A percentile compares a stretch with the other conserved stretches of the same genome.
Conservation (phyloP, 2,113 vertebrate species). For the Cottus gobio region DNA sequence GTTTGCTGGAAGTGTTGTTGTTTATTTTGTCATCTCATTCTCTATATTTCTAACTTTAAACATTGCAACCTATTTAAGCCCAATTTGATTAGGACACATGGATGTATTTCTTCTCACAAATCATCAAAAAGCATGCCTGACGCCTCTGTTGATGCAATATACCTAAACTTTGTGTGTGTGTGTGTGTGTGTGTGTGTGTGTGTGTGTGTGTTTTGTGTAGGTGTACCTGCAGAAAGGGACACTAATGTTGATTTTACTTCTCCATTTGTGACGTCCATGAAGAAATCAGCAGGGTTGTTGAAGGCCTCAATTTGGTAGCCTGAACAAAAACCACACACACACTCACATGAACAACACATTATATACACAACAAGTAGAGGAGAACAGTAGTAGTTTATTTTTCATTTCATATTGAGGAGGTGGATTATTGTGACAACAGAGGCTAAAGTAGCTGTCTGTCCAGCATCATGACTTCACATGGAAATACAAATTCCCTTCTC, state of each 20-base stretch:
- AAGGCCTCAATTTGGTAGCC: conserved; percentile 83
- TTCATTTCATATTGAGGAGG: not conserved
- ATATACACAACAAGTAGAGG: not conserved
- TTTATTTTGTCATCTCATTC: not conserved
- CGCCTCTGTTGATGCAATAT: not conserved
- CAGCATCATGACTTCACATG: not conserved
- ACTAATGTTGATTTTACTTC: conserved; percentile 59
- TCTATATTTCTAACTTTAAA: not conserved
- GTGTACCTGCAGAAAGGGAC: conserved; percentile 49
- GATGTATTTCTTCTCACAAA: not conserved
- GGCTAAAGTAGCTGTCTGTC: not conserved
- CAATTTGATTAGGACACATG: not conserved
- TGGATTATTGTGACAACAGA: not conserved
- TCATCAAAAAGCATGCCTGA: not conserved
- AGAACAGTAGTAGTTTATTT: not conserved
- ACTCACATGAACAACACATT: not conserved
- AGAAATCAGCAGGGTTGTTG: conserved; percentile 86
- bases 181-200: not conserved
- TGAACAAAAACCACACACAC: conserved; percentile 37
- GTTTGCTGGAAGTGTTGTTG: not conserved
- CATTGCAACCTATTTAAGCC: not conserved
- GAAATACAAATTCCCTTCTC: not conserved
- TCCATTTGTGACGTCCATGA: conserved; percentile 85
- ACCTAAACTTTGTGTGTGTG: not conserved
- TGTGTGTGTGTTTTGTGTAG: not conserved